These are phyloP conservation scores for Magallana gigas DNA, from an alignment of 1,140 invertebrate species.

Conservation along the genomic window DNA sequence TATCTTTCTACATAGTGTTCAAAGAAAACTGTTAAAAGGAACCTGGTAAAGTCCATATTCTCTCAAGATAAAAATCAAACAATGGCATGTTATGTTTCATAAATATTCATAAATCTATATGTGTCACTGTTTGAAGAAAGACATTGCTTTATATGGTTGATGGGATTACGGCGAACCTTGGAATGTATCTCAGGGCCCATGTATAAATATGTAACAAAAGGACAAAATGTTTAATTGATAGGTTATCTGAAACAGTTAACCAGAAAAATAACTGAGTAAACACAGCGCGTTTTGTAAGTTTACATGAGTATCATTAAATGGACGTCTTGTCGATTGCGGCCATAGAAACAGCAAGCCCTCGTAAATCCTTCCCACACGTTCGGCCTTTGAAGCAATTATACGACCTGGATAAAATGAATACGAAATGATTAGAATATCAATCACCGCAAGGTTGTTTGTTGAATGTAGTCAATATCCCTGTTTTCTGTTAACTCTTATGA, in stretches of 20 bases:
- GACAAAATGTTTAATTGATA: no score
- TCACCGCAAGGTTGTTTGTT: not conserved
- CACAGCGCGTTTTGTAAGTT: not conserved
- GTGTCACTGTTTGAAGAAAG: no score
- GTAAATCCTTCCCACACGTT: not conserved
- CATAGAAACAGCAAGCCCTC: not conserved
- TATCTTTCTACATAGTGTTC: not conserved
- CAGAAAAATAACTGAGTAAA: constrained; percentile 18
- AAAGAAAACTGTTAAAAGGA: not conserved
- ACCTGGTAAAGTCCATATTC: no score
- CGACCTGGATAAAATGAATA: not conserved
- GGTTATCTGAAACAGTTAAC: not conserved
- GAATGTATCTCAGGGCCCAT: no score
- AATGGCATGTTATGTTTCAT: no score
- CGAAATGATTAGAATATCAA: not conserved
- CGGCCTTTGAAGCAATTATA: constrained; percentile 4
- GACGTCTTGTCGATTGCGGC: not conserved
- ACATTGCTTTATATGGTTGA: no score
- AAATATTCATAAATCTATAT: no score
- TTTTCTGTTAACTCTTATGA: not conserved
- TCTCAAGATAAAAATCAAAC: no score
- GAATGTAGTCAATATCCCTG: not conserved
- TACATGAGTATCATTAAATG: not conserved
- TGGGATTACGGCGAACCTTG: no score
- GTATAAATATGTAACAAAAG: no score